Evolutionary conservation across 64 coral and sea anemone genomes (phyloP), one percentile per base, ranked within the genome.

Genomic region (Porites australiensis): DNA sequence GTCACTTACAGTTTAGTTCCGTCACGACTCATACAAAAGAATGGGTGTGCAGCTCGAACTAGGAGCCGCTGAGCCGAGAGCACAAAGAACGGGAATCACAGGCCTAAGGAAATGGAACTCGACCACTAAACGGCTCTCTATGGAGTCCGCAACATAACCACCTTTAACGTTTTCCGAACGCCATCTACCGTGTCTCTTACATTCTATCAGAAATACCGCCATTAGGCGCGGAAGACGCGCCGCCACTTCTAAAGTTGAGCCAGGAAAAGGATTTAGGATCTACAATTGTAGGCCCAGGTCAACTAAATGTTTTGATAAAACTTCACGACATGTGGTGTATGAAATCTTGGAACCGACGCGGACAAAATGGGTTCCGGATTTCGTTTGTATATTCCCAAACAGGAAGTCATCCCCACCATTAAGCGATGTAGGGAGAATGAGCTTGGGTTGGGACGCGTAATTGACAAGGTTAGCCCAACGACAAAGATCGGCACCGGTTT

Each of bases 191-290:
- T 89, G 74, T 8, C 88, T 57, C 62, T 89, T 94, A 90, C 27
- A 90, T 57, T 64, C 80, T 81, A 67, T 94, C 93, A 15, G 68
- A 78, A 7, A 93, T 93, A 7, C 76, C 87, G 53, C 0, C 27
- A 83, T 90, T 90, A 18, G 88, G 81, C 3, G 93, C 72, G 12
- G 81, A 74, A 21, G 93, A 74, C 3, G 88, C 93, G 46, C 88
- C 93, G 48, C 93, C 93, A 1, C 50, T 60, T 49, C 88, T 51
- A 13, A 90, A 53, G 54, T 88, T 95, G 18, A 79, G 87, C 76
- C 76, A 79, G 51, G 68, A 70, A 70, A 27, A 70, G 20, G 5
- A 70, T 12, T 70, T 70, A 70, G 68, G 76, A 79, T 79, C 76
- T 37, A 37, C 27, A 37, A 37, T 37, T 37, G 27, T 79, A 79